A percentile compares a stretch with the other conserved stretches of the same genome.
Evolutionary conservation across 2,888 invertebrate genomes (phyloP).

Genomic region (Cryptosula pallasiana): DNA sequence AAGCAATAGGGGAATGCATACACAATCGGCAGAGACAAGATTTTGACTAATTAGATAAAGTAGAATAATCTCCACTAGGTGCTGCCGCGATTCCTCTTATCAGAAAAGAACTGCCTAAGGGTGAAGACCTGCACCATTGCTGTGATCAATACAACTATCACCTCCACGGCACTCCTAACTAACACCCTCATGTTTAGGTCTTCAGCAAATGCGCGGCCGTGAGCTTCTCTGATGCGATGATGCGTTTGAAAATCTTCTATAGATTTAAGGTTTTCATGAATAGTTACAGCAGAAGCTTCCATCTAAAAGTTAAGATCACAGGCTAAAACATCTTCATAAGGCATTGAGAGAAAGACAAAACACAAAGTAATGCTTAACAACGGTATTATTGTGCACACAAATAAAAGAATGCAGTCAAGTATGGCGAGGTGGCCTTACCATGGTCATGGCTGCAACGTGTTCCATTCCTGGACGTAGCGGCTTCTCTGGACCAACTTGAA

Average conservation of each 20-base stretch:
- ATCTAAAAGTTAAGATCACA: conserved; percentile 63
- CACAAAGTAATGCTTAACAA: too few relatives aligned
- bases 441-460: conserved; percentile 76
- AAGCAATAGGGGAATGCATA: too few relatives aligned
- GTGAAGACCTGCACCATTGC: conserved; percentile 86
- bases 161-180: conserved; percentile 82
- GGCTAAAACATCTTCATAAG: too few relatives aligned
- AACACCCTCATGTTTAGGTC: conserved; percentile 86
- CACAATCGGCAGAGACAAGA: too few relatives aligned
- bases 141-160: conserved; percentile 74
- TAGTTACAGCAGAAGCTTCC: conserved; percentile 83
- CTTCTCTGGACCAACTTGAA: conserved; percentile 85
- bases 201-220: conserved; percentile 90
- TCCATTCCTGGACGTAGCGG: conserved; percentile 58
- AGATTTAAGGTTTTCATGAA: conserved; percentile 80
- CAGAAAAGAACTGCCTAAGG: conserved; percentile 84
- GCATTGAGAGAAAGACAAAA: too few relatives aligned
- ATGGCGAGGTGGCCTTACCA: too few relatives aligned
- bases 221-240: conserved; percentile 87
- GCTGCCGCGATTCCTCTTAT: conserved; percentile 53
- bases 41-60: too few relatives aligned
- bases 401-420: not conserved
- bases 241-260: conserved; percentile 95
- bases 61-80: not conserved
- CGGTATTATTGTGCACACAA: not conserved